These are phyloP conservation scores for Telenomus remus DNA, from an alignment of 1,140 invertebrate genomes.

Conservation along the genomic window DNA sequence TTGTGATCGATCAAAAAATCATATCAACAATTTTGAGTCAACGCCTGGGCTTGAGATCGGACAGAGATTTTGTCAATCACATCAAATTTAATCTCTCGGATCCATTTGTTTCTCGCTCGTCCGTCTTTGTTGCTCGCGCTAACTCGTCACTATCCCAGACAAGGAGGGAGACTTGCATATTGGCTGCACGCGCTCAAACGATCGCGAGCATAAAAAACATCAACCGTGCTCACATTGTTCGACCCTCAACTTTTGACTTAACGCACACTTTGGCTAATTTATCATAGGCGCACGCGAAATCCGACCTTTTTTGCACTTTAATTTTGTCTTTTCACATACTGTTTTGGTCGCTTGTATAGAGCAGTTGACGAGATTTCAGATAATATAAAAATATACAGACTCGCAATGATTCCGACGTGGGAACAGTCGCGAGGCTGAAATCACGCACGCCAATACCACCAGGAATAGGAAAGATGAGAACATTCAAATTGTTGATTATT, in stretches of 20 bases:
- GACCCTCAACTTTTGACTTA: not conserved
- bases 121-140: conserved; percentile 35
- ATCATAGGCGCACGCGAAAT: too few relatives aligned
- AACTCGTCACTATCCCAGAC: not conserved
- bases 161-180: conserved; percentile 23
- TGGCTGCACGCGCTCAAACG: conserved; percentile 21
- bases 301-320: not conserved
- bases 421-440: conserved; percentile 7
- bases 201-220: conserved; percentile 11
- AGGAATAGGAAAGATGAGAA: too few relatives aligned
- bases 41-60: conserved; percentile 56
- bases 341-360: too few relatives aligned
- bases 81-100: conserved; percentile 21
- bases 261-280: too few relatives aligned
- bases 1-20: conserved; percentile 68
- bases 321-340: conserved; percentile 1
- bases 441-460: conserved; percentile 9
- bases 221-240: conserved; percentile 26
- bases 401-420: conserved; percentile 8
- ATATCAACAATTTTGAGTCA: conserved; percentile 70
- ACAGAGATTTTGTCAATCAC: conserved; percentile 10
- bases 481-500: too few relatives aligned
- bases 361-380: too few relatives aligned
- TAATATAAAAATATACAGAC: conserved; percentile 15
- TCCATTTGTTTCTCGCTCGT: conserved; percentile 58